Base-by-base conservation (phyloP, 30 jellyfish, hydroid and myxozoan species). In the Turritopsis rubra region DNA sequence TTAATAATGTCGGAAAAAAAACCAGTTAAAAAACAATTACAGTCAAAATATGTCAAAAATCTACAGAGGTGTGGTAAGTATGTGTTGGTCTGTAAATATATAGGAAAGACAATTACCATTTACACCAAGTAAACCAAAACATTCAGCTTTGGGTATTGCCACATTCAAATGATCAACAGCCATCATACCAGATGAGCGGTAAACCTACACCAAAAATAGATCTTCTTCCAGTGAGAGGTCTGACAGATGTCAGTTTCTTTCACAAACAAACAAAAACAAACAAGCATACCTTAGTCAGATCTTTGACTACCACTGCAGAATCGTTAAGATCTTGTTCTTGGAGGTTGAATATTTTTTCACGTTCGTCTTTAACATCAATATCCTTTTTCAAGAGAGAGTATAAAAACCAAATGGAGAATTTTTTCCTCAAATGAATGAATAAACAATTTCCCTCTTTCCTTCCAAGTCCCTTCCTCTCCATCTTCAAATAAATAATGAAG, bases 51-150 rank as follows among this genome's bases (percentile, higher is more conserved):
- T n/a, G n/a, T n/a, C n/a, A n/a, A n/a, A n/a, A n/a, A n/a, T n/a
- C n/a, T n/a, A n/a, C n/a, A n/a, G n/a, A n/a, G n/a, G n/a, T n/a
- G n/a, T n/a, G n/a, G n/a, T n/a, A n/a, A n/a, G n/a, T n/a, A n/a
- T n/a, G n/a, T n/a, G n/a, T n/a, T n/a, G n/a, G n/a, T n/a, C n/a
- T n/a, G n/a, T n/a, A n/a, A n/a, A n/a, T n/a, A n/a, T n/a, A n/a
- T n/a, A n/a, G n/a, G n/a, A 41, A 21, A 22, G 24, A 53, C 21
- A 23, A 82, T 1, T 84, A 92, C 98, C 98, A 60, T 92, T 92
- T 26, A 92, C 98, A 13, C 98, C 98, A 71, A 92, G 88, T 41
- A 92, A 88, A 21, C 98, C 98, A 88, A 92, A 92, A 60, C 98
- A 92, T 83, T 92, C 98, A 24, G 72, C 89, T 79, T 84, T 92